Evolutionary conservation across 1,140 invertebrate species (phyloP).

Genomic region (Asbolus verrucosus): DNA sequence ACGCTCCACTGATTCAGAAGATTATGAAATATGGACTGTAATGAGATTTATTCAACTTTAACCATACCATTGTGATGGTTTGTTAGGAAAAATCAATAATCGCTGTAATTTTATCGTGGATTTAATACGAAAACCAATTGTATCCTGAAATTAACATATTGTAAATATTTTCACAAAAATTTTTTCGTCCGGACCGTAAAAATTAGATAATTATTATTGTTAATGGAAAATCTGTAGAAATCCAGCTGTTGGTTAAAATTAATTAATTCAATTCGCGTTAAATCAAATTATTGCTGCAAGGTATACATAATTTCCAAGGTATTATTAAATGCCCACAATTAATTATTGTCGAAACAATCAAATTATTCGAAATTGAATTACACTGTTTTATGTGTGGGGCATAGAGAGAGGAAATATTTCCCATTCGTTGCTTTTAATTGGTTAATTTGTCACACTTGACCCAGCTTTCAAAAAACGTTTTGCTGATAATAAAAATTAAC

Average conservation of each 20-base stretch:
- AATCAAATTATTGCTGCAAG: not conserved
- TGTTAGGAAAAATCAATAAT: too few species aligned
- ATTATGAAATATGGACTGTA: not conserved
- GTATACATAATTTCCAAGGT: not conserved
- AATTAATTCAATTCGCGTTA: not conserved
- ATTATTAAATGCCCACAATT: conserved; percentile 18
- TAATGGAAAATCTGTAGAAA: too few species aligned
- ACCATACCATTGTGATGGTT: not conserved
- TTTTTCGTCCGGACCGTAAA: too few species aligned
- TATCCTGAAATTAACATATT: too few species aligned
- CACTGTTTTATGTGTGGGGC: not conserved
- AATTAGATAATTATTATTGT: too few species aligned
- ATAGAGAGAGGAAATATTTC: not conserved
- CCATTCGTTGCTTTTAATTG: not conserved
- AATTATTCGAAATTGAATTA: not conserved
- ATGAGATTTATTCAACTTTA: not conserved
- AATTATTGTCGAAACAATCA: conserved; percentile 14
- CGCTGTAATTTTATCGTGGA: too few species aligned
- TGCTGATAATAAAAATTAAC: not conserved
- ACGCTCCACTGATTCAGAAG: not conserved
- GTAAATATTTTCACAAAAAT: too few species aligned
- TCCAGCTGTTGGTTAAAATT: not conserved
- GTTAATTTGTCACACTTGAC: conserved; percentile 6
- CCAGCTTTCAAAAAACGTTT: conserved; percentile 16
- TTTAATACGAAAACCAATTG: too few species aligned